Conservation (phyloP, 2,797 vertebrate genomes). For the Peromyscus attwateri region DNA sequence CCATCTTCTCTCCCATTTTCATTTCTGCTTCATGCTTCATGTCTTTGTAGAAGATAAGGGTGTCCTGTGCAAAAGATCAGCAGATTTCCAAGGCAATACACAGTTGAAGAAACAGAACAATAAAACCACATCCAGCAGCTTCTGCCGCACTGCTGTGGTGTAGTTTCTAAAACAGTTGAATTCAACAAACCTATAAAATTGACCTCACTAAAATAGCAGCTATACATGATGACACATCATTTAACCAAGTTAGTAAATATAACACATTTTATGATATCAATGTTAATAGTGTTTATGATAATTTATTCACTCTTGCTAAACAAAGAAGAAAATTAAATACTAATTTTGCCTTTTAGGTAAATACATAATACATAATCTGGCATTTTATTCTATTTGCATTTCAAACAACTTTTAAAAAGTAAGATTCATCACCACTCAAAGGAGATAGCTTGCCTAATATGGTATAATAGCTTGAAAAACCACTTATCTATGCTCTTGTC, state of each 20-base stretch:
- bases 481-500: background rate
- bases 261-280: background rate
- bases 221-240: background rate
- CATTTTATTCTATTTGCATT: background rate
- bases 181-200: background rate
- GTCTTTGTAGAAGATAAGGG: background rate
- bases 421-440: background rate
- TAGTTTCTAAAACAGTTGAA: background rate
- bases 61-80: background rate
- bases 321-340: background rate
- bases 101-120: background rate
- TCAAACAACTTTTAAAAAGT: slow-evolving; percentile 20
- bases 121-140: background rate
- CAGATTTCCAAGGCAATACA: background rate
- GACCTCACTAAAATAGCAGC: background rate
- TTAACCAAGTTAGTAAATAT: background rate
- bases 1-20: background rate
- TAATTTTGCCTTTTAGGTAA: slow-evolving; percentile 14
- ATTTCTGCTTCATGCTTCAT: background rate
- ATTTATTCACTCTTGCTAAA: background rate
- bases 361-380: background rate
- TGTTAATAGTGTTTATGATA: slow-evolving; percentile 43
- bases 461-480: too few species aligned
- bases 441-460: background rate
- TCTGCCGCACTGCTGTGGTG: background rate